Evolutionary conservation across 2,113 vertebrate genomes (phyloP), one percentile per base, ranked within the genome.

Genomic region (Tupaia tana): DNA sequence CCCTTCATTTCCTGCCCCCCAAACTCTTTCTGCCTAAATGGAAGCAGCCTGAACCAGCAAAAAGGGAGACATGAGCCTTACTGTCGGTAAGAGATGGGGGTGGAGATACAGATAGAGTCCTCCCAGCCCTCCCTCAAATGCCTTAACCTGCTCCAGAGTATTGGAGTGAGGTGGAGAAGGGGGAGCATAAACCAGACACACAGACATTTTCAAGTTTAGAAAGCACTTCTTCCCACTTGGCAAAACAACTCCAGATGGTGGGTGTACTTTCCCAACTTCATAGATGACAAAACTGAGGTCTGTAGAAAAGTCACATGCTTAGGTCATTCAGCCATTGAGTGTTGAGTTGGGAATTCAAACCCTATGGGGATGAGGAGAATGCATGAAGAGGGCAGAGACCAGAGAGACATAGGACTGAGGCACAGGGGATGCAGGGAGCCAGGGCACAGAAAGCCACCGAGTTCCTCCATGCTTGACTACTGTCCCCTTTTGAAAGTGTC

Each of bases 1-100:
- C 90, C 90, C 67, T 95, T 94, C 92, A 71, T 74, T 90, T 96
- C 94, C 88, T 97, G 71, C 2, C 95, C 96, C 96, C 92, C 6
- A 31, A 31, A 86, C 34, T 71, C 66, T 93, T 95, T 91, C 78
- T 71, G 58, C 58, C 56, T 92, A 59, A 84, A 78, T 75, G 56
- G 24, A 64, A 93, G 12, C 61, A 75, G 24, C 16, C 31, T 59
- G 52, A 80, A 74, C 74, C 85, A 88, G 59, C 58, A 85, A 52
- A 77, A 59, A 54, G 73, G 66, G 70, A 66, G 27, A 79, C 24
- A 8, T 25, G 16, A 24, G 15, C 66, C 52, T 92, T 73, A 67
- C 67, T 92, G 11, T 78, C 24, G 56, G 20, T 56, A 56, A 88
- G 64, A 69, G 52, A 12, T 31, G 11, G 75, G 27, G 27, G 56